Base-by-base conservation (phyloP, 2,888 invertebrate genomes). In the Cyaniris semiargus region DNA sequence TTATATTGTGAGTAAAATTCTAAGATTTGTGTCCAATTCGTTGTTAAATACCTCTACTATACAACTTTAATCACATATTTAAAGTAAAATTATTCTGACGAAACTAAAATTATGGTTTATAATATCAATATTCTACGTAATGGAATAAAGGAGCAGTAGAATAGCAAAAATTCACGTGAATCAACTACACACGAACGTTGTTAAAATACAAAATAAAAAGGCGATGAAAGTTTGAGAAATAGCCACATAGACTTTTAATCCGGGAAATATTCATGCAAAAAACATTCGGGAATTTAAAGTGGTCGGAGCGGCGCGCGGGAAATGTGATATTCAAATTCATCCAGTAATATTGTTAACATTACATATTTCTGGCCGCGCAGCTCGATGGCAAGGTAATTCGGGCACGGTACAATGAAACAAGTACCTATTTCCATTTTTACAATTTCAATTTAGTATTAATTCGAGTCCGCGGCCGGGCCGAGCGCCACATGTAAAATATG, bases 401-500 rank as follows among this genome's bases (percentile, higher is more conserved):
- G 84, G 84, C 84, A 83, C 83, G 84, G 86, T 89, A 90, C 89
- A 89, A 88, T 86, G 92, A 90, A 91, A 93, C 91, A 92, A 92
- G 66, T 66, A 66, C 66, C 66, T 94, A 93, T 94, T 93, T 92
- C 91, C 93, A 94, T 94, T 94, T 94, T 94, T 92, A 94, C 94
- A 93, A 93, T 94, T 94, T 92, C 93, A 94, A 93, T 94, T 93
- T 93, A 91, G 94, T 93, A 93, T 93, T 94, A 94, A 94, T 94
- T 93, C 90, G 90, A 90, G 91, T 89, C 89, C 89, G 89, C 88
- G 85, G 89, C 88, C 88, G 89, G 91, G 89, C 89, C 88, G 90
- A 89, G 90, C 88, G 88, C 93, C 93, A 93, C 94, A 93, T 93
- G 93, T 94, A 94, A 94, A 94, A 94, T 94, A 94, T 94, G 94